Base-by-base conservation (phyloP, 1,140 invertebrate genomes). In the Drosophila subpulchrella region DNA sequence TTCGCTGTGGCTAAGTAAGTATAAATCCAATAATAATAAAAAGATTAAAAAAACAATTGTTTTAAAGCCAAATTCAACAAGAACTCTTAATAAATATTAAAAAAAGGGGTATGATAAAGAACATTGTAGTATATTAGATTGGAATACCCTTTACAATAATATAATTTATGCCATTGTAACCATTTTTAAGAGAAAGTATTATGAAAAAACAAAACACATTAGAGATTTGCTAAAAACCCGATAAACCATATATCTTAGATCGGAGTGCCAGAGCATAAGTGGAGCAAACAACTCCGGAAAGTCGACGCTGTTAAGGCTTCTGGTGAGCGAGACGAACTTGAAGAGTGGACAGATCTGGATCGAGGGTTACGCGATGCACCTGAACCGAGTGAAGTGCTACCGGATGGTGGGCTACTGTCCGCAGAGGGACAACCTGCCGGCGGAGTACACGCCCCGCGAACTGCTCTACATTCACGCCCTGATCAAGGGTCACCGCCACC, bases 251-350 rank as follows among this genome's bases (percentile, higher is more conserved):
- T 20, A 20, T 20, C 20, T 7, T 13, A 90, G 85, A 27, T 17
- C 65, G 7, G 84, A 89, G 32, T 81, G 86, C 47, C 0, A 90
- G 8, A 72, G 60, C 11, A 27, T 89, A 1, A 15, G 57, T 10
- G 84, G 84, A 1, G 7, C 57, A 0, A 90, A 79, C n/a, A 61
- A 62, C 20, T 50, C 68, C n/a, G 84, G 84, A 3, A 89, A 85
- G 36, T 51, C 86, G 5, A 85, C 78, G 0, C 36, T 89, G 3
- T 3, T 71, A 0, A 58, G 67, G 10, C 24, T 90, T 4, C 4
- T 86, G 0, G n/a, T 85, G 3, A 59, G 70, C 1, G 81, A 81
- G 4, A 12, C 11, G 17, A 36, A 2, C 2, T 3, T 72, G 3
- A 34, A 47, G 3, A 41, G 60, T 1, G 84, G 84, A 3, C 36